These are phyloP conservation scores for Drosophila fulvimacula DNA, from an alignment of 2,888 invertebrate species.

Conservation along the genomic window DNA sequence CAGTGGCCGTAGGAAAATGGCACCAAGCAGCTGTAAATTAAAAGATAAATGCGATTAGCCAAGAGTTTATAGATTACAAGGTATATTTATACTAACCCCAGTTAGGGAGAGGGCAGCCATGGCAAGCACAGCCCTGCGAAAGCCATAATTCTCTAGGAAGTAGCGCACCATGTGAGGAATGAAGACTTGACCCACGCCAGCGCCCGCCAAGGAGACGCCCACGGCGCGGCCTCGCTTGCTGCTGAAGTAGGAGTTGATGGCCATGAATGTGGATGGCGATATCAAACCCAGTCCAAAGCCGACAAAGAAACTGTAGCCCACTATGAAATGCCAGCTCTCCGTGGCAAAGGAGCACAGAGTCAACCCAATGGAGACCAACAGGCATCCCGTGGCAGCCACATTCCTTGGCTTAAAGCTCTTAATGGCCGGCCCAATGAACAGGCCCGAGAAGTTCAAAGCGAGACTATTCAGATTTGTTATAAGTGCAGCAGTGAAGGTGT, in stretches of 20 bases:
- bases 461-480: constrained; percentile 89
- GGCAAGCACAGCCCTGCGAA: constrained; percentile 88
- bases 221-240: constrained; percentile 89
- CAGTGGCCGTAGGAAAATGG: constrained; percentile 87
- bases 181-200: constrained; percentile 90
- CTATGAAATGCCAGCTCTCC: constrained; percentile 86
- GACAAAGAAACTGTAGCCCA: constrained; percentile 86
- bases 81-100: constrained; percentile 86
- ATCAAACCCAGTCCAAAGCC: constrained; percentile 89
- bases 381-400: constrained; percentile 86
- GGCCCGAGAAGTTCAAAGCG: constrained; percentile 85
- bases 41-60: neutral
- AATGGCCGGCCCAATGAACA: constrained; percentile 89
- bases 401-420: constrained; percentile 86
- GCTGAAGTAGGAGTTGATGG: constrained; percentile 90
- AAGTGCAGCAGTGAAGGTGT: constrained; percentile 88
- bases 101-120: constrained; percentile 88
- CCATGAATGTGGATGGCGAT: constrained; percentile 89
- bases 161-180: constrained; percentile 90
- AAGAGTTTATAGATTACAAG: neutral
- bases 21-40: constrained; percentile 86
- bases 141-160: constrained; percentile 88
- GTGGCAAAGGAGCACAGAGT: constrained; percentile 86
- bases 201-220: constrained; percentile 90
- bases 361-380: constrained; percentile 86